phyloP scores from a whole-genome alignment of 2,113 vertebrate species.

The Naja naja region DNA sequence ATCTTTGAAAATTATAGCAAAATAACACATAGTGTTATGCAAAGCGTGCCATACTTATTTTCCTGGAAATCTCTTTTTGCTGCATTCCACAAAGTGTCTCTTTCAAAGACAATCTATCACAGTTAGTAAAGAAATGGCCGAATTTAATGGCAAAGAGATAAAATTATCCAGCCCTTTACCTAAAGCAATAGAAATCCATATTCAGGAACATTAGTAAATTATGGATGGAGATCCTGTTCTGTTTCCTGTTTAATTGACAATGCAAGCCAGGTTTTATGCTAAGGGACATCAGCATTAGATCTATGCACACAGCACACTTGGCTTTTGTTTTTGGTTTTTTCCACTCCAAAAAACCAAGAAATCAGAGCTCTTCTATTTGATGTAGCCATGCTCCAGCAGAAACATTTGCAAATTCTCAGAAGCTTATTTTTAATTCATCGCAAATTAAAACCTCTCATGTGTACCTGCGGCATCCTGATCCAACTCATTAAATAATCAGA shows the following conservation, averaged over 20 bases:
- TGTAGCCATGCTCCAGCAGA: background rate
- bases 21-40: background rate
- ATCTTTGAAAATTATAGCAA: background rate
- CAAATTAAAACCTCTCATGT: background rate
- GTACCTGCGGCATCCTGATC: background rate
- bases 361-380: background rate
- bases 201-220: accelerated
- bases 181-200: background rate
- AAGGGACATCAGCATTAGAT: background rate
- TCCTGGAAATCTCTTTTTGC: background rate
- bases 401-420: background rate
- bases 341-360: slow-evolving; percentile 13
- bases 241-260: background rate
- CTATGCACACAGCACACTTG: background rate
- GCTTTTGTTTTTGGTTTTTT: background rate
- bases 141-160: background rate
- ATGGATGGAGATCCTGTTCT: background rate
- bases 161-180: background rate
- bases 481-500: background rate
- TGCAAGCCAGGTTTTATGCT: background rate
- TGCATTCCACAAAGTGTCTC: background rate
- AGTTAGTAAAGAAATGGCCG: background rate
- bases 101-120: background rate
- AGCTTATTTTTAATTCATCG: background rate
- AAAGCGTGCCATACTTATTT: background rate